Conservation (phyloP, 2,113 vertebrate genomes). For the Dermatemys mawii region DNA sequence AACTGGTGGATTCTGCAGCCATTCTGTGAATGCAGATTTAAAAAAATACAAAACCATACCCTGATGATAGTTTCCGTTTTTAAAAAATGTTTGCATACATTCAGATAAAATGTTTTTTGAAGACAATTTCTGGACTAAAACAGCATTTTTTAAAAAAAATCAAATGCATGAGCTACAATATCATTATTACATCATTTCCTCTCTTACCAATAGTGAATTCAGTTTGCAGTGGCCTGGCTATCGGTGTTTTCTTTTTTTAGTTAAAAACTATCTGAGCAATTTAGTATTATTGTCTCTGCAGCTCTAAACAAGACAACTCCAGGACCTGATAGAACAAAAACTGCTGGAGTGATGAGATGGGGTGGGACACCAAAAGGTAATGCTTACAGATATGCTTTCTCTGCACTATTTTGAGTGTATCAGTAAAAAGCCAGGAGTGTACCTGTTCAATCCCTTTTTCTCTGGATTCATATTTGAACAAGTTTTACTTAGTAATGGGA, state of each 20-base stretch:
- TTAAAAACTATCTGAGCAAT: background rate
- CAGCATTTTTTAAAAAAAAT: background rate
- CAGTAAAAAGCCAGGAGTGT: background rate
- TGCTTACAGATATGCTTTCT: background rate
- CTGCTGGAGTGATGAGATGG: constrained; percentile 40
- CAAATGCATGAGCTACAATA: background rate
- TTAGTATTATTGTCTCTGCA: constrained; percentile 1
- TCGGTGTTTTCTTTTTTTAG: background rate
- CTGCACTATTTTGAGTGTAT: fast-evolving
- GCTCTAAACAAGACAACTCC: constrained; percentile 56
- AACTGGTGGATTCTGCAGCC: background rate
- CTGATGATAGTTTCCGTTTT: background rate
- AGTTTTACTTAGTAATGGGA: background rate
- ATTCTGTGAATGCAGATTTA: background rate
- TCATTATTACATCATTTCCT: background rate
- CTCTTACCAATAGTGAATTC: background rate
- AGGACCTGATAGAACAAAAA: constrained; percentile 60
- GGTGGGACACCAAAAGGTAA: constrained; percentile 60
- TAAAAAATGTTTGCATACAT: background rate
- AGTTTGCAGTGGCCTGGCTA: background rate
- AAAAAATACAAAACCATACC: background rate
- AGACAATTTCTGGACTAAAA: background rate
- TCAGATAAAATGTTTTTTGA: background rate
- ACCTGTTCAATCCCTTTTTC: background rate
- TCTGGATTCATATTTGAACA: background rate